These are phyloP conservation scores for Lota lota DNA, from an alignment of 2,113 vertebrate genomes.

Conservation along the genomic window DNA sequence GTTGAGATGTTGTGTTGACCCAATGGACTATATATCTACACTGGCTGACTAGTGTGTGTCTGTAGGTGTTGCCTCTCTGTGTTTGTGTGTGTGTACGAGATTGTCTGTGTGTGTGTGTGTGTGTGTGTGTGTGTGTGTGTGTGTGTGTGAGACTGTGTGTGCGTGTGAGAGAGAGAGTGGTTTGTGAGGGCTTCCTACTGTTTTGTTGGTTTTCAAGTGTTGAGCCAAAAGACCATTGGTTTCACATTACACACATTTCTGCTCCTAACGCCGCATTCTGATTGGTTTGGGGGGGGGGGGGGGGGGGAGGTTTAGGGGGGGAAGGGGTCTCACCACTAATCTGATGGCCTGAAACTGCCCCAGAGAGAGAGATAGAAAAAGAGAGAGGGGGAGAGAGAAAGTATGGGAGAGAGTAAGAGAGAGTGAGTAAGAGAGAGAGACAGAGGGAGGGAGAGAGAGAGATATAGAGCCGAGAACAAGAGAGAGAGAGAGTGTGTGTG, in stretches of 20 bases:
- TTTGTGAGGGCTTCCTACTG: slow-evolving; percentile 62
- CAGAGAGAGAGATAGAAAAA: too few species aligned
- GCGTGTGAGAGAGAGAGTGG: slow-evolving; percentile 53
- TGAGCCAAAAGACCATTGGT: slow-evolving; percentile 56
- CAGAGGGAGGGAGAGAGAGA: too few species aligned
- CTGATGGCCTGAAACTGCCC: too few species aligned
- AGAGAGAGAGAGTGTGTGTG: too few species aligned
- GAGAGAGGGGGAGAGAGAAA: neutral
- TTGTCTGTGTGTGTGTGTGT: slow-evolving; percentile 6
- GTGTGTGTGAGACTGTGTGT: slow-evolving; percentile 16
- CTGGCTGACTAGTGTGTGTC: slow-evolving; percentile 11
- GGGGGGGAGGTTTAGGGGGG: too few species aligned
- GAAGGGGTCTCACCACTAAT: too few species aligned
- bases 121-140: slow-evolving; percentile 23
- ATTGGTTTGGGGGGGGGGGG: slow-evolving; percentile 52
- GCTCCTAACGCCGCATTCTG: slow-evolving; percentile 39
- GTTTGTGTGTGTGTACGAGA: slow-evolving; percentile 34
- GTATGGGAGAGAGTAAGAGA: slow-evolving; percentile 8
- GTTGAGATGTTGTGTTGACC: slow-evolving; percentile 1
- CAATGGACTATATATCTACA: too few species aligned
- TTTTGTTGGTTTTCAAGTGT: slow-evolving; percentile 54
- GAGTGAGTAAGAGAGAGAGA: too few species aligned
- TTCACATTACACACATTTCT: slow-evolving; percentile 70
- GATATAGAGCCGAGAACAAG: too few species aligned
- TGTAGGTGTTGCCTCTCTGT: slow-evolving; percentile 20